Evolutionary conservation across 2,797 vertebrate genomes (phyloP).

Genomic region (Trematomus bernacchii): DNA sequence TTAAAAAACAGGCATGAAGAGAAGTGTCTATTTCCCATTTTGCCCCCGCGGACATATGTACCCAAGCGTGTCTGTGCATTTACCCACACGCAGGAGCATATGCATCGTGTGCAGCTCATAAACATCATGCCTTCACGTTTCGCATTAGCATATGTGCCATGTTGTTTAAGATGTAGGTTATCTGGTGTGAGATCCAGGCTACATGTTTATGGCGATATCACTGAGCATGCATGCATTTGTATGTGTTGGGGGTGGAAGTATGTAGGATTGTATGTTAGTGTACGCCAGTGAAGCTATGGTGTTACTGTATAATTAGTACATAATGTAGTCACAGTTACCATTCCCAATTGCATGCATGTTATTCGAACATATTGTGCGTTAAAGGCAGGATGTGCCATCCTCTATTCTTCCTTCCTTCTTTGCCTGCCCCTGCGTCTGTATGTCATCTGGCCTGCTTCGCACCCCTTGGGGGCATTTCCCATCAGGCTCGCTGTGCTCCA

Average conservation of each 20-base stretch:
- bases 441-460: constrained; percentile 84
- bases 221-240: constrained; percentile 15
- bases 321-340: constrained; percentile 54
- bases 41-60: constrained; percentile 81
- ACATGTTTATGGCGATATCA: constrained; percentile 60
- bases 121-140: constrained; percentile 74
- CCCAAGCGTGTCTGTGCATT: constrained; percentile 82
- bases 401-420: constrained; percentile 74
- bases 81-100: constrained; percentile 78
- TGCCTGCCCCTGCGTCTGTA: constrained; percentile 74
- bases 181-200: constrained; percentile 79
- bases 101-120: constrained; percentile 77
- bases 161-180: constrained; percentile 80
- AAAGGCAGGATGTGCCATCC: constrained; percentile 69
- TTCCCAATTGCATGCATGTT: constrained; percentile 68
- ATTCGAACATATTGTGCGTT: constrained; percentile 73
- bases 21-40: constrained; percentile 84
- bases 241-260: constrained; percentile 13
- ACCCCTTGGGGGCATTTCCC: constrained; percentile 80
- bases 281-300: constrained; percentile 35
- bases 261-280: constrained; percentile 17
- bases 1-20: constrained; percentile 86
- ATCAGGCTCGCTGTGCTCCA: constrained; percentile 85
- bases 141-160: constrained; percentile 79
- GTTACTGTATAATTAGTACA: constrained; percentile 62